Evolutionary conservation across 2,888 invertebrate genomes (phyloP).

Genomic region (Cephus spinipes): DNA sequence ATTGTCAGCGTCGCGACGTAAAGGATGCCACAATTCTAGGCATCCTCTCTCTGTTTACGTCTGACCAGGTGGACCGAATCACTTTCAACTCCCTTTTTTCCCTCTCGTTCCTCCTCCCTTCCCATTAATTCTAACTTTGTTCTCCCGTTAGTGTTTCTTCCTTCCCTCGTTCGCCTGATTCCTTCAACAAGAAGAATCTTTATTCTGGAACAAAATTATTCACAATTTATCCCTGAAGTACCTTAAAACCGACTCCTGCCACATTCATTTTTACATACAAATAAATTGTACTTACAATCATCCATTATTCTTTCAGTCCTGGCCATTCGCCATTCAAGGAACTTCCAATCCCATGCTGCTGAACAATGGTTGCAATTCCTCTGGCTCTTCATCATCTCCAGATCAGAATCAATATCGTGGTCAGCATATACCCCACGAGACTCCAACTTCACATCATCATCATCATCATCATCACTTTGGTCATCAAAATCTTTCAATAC

Average conservation of each 20-base stretch:
- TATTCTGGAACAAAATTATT: slow-evolving; percentile 2
- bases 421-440: slow-evolving; percentile 45
- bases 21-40: slow-evolving; percentile 10
- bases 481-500: slow-evolving; percentile 43
- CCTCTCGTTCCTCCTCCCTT: slow-evolving; percentile 17
- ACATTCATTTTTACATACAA: not conserved
- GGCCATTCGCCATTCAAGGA: slow-evolving; percentile 82
- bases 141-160: slow-evolving; percentile 12
- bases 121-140: slow-evolving; percentile 48
- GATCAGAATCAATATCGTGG: slow-evolving; percentile 43
- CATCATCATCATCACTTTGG: slow-evolving; percentile 31
- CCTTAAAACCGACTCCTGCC: not conserved
- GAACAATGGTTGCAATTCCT: slow-evolving; percentile 51
- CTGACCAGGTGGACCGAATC: slow-evolving; percentile 58
- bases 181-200: not conserved
- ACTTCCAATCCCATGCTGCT: slow-evolving; percentile 41
- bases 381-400: slow-evolving; percentile 46
- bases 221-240: not conserved
- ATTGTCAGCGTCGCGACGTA: slow-evolving; percentile 4
- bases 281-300: not conserved
- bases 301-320: slow-evolving; percentile 73
- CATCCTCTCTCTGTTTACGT: slow-evolving; percentile 52
- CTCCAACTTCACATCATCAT: slow-evolving; percentile 41
- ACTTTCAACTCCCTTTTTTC: slow-evolving; percentile 32
- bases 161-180: not conserved